Conservation (phyloP, 2,888 invertebrate species). For the Punctoribates punctum region DNA sequence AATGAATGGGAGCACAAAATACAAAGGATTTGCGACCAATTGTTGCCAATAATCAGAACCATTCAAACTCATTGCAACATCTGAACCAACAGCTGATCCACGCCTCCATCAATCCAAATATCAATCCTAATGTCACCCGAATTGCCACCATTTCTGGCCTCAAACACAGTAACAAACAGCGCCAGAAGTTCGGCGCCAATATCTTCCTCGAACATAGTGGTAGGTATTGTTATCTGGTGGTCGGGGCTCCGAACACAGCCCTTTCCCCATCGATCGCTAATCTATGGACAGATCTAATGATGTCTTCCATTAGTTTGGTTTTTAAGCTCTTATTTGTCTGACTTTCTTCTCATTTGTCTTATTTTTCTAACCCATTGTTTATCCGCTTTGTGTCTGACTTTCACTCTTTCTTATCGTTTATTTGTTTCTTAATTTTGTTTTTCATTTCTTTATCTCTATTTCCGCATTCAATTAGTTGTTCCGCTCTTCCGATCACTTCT, state of each 20-base stretch:
- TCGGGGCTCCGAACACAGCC: background rate
- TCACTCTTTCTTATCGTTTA: conserved; percentile 43
- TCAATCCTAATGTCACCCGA: conserved; percentile 27
- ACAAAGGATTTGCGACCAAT: conserved; percentile 33
- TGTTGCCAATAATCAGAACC: background rate
- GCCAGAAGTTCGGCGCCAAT: conserved; percentile 56
- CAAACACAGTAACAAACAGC: conserved; percentile 27
- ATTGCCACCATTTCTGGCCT: conserved; percentile 28
- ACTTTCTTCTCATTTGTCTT: conserved; percentile 37
- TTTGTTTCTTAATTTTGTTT: background rate
- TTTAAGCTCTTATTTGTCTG: conserved; percentile 31
- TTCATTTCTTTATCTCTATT: background rate
- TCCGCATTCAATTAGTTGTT: background rate
- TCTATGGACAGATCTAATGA: background rate
- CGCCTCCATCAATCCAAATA: conserved; percentile 12
- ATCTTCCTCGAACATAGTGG: conserved; percentile 93
- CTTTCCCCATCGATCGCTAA: background rate
- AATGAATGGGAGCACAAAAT: conserved; percentile 30
- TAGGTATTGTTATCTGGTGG: conserved; percentile 58
- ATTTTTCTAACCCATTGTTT: conserved; percentile 39
- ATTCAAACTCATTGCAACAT: background rate
- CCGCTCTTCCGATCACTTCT: background rate
- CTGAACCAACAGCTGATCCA: conserved; percentile 16
- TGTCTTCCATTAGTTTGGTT: background rate
- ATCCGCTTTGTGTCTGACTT: conserved; percentile 46